Base-by-base conservation (phyloP, 2,797 vertebrate species). In the Australoheros facetus region DNA sequence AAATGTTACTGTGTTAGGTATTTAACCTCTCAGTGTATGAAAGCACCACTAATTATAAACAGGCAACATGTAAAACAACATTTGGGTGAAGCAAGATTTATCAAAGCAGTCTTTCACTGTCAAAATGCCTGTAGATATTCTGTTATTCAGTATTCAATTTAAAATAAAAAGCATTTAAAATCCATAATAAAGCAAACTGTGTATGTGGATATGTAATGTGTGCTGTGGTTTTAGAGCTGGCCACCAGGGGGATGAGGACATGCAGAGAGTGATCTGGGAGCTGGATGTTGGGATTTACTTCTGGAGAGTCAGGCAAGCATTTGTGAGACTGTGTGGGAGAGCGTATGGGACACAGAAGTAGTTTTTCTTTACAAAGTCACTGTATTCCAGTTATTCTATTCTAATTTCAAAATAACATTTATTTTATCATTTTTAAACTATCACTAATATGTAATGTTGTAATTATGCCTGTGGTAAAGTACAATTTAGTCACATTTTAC, bases 241-340 rank as follows among this genome's bases (percentile, higher is more conserved):
- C 92, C 94, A 93, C 92, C 75, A 94, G 94, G 88, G 93, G 94
- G 93, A 90, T 30, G 2, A 12, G 32, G 32, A 57, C 16, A 72
- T 85, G 82, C 69, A 84, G 39, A 66, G 60, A 85, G 59, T 45
- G 32, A 82, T 76, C 60, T 76, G 76, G 39, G 13, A 70, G 30
- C 34, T 11, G 3, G 72, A 75, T 66, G 32, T 73, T 75, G 56
- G 3, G 0, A 60, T 88, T 78, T 21, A 62, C 75, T 81, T 79
- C 12, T 11, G 21, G 21, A 8, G 26, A 78, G 72, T 60, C 51
- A 58, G 45, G 74, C 54, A 80, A 71, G 37, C 30, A 16, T 1
- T 26, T 16, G 8, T 34, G 56, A 30, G 30, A 12, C 16, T 32
- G 64, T 30, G 51, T 28, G 60, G 37, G 39, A 30, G 17, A 21